Base-by-base conservation (phyloP, 1,140 invertebrate genomes). In the Drosophila tropicalis region DNA sequence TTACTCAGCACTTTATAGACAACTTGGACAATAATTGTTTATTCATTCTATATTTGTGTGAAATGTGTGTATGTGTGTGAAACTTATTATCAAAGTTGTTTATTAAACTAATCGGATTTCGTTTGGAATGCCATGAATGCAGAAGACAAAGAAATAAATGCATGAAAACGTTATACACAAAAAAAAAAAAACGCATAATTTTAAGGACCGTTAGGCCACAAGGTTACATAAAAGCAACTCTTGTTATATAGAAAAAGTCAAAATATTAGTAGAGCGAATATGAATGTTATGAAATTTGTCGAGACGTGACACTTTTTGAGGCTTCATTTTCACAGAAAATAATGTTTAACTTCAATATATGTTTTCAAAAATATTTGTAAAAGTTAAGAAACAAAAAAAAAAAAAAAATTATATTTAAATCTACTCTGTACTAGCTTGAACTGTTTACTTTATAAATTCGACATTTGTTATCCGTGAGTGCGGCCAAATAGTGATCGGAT, bases 391-490 rank as follows among this genome's bases (percentile, higher is more conserved):
- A 19, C 5, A 19, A 19, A 10, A 2, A 19, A 17, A n/a, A n/a
- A 17, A 5, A 3, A 68, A 56, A 34, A 15, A 41, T 9, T 1
- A 25, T 12, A 25, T 6, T 2, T 1, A 5, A 22, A 29, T 29
- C n/a, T 29, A 44, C 25, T n/a, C 19, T 22, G 47, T 13, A 17
- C 47, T 60, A 57, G 34, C 10, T 41, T 15, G 34, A 40, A 60
- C 80, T 84, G 40, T 79, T 91, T 5, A 91, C 58, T 58, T 94
- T 94, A 77, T 95, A 96, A 7, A 96, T 80, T 57, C 94, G 93
- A 47, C 96, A 90, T 61, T 94, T 93, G 47, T 94, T 95, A 47
- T 95, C 94, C 0, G 95, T 95, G 2, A 96, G 92, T 1, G 95
- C 93, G 1, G 95, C 94, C 41, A 96, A 78, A 75, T 94, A 93